Percentiles rank a stretch among this genome's conserved stretches.
These are phyloP conservation scores for Lerista edwardsae DNA, from an alignment of 2,797 vertebrate genomes.

Conservation along the genomic window DNA sequence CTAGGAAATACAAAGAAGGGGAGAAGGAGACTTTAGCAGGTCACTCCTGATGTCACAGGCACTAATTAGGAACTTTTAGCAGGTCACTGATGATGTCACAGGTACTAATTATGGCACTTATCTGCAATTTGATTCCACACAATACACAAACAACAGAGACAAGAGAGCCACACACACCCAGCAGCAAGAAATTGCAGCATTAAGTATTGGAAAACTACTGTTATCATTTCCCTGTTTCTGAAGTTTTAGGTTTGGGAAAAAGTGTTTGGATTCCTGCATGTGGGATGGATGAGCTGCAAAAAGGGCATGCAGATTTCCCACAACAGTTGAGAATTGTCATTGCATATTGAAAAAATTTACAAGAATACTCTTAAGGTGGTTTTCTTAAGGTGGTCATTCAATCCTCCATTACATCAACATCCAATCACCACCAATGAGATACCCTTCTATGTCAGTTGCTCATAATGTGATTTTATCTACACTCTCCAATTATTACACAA, in stretches of 20 bases:
- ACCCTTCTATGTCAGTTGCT: background rate
- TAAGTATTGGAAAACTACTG: background rate
- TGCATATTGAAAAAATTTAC: background rate
- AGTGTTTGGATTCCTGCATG: background rate
- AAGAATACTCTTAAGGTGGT: too few species aligned
- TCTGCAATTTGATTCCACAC: background rate
- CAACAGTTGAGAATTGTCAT: background rate
- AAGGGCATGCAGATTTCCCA: background rate
- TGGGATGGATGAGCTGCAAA: too few species aligned
- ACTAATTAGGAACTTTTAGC: too few species aligned
- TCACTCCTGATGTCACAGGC: too few species aligned
- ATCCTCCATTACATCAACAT: background rate
- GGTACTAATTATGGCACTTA: background rate
- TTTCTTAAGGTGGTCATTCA: too few species aligned
- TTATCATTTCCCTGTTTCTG: background rate
- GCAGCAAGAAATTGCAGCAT: background rate
- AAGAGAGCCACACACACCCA: background rate
- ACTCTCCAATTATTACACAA: slow-evolving; percentile 6
- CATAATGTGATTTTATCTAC: background rate
- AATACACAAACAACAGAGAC: background rate
- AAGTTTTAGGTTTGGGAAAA: background rate
- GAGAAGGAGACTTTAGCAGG: too few species aligned
- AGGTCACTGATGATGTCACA: background rate
- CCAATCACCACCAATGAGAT: background rate
- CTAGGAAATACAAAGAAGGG: too few species aligned